These are phyloP conservation scores for Muscidifurax raptorellus DNA, from an alignment of 1,140 invertebrate genomes.

Conservation along the genomic window DNA sequence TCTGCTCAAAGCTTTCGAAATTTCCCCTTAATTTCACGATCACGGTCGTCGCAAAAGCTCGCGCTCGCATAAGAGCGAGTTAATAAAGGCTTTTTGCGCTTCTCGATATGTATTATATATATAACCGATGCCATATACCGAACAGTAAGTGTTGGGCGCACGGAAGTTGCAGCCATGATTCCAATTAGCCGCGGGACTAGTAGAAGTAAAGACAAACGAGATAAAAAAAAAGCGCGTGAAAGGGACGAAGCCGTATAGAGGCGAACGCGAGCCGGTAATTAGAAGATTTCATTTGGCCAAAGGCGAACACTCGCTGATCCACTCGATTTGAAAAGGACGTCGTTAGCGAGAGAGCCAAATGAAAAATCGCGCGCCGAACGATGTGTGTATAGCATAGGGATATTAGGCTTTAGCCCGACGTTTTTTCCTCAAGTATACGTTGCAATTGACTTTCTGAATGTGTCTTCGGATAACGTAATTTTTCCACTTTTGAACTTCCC, in stretches of 20 bases:
- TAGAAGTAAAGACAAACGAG: constrained; percentile 19
- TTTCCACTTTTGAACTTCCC: no score
- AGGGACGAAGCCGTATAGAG: constrained; percentile 50
- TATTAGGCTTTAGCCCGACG: background rate
- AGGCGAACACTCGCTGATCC: background rate
- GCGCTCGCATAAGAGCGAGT: no score
- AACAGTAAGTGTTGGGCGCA: background rate
- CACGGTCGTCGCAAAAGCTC: no score
- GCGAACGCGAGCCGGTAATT: constrained; percentile 56
- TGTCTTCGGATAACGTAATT: no score
- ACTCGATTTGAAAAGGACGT: background rate
- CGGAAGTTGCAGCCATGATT: background rate
- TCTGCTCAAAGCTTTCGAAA: background rate
- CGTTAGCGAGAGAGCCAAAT: background rate
- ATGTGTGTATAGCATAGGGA: no score
- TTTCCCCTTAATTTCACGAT: background rate
- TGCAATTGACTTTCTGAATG: no score
- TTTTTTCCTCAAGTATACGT: no score
- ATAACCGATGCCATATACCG: no score
- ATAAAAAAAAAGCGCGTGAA: constrained; percentile 27
- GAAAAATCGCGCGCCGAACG: background rate
- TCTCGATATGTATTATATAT: background rate
- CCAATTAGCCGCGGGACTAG: constrained; percentile 2
- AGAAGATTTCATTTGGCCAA: constrained; percentile 54
- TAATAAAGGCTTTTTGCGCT: background rate